Evolutionary conservation across 1,140 invertebrate species (phyloP).

Genomic region (Atta colombica): DNA sequence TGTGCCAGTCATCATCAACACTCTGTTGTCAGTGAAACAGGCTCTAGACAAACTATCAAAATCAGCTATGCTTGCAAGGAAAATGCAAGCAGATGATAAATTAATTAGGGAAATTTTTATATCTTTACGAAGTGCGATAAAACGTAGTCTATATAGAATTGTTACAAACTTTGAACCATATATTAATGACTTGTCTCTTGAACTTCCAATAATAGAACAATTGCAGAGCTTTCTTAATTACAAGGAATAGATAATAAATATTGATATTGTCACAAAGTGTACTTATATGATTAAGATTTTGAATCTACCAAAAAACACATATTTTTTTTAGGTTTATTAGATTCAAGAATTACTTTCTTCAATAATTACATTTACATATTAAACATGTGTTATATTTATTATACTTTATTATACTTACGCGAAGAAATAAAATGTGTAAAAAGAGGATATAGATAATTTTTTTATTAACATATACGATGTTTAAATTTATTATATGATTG

Average conservation of each 20-base stretch:
- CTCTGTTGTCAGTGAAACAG: constrained; percentile 89
- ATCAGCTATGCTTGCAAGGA: constrained; percentile 88
- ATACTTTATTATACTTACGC: not conserved
- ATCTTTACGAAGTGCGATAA: constrained; percentile 89
- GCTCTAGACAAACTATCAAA: constrained; percentile 91
- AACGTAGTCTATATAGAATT: constrained; percentile 92
- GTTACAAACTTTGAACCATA: constrained; percentile 90
- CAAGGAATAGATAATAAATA: constrained; percentile 78
- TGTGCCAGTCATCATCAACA: constrained; percentile 89
- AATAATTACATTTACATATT: not conserved
- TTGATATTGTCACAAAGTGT: not conserved
- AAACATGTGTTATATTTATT: constrained; percentile 2
- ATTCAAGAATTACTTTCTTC: not conserved
- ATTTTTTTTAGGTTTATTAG: not conserved
- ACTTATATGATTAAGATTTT: constrained; percentile 22
- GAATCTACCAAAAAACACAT: not conserved
- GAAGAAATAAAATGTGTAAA: constrained; percentile 2
- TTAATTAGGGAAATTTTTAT: constrained; percentile 88
- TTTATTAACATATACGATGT: not conserved
- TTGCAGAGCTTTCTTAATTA: constrained; percentile 81
- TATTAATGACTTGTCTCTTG: constrained; percentile 89
- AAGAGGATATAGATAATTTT: not conserved
- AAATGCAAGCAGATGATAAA: constrained; percentile 88
- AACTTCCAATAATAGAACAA: constrained; percentile 80
- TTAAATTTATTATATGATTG: constrained; percentile 38